A percentile compares a stretch with the other conserved stretches of the same genome.
Evolutionary conservation across 2,888 invertebrate species (phyloP).

Genomic region (Chloroclystis v-ata): DNA sequence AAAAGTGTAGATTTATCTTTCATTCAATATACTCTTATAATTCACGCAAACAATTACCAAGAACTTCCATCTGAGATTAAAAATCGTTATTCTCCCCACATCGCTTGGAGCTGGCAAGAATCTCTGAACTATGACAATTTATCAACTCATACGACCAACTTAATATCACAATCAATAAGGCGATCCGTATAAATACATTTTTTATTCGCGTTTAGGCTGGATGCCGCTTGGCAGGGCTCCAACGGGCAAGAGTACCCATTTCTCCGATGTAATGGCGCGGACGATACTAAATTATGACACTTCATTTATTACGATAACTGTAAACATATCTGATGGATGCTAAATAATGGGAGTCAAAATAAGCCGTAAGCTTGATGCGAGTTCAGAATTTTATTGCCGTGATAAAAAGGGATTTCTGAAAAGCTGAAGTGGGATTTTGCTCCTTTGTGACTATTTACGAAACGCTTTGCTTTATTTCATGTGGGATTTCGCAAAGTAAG

Average conservation of each 20-base stretch:
- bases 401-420: not conserved
- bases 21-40: no score
- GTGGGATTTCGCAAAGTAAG: no score
- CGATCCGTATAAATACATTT: slow-evolving; percentile 37
- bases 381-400: slow-evolving; percentile 12
- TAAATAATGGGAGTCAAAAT: slow-evolving; percentile 28
- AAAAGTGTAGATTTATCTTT: no score
- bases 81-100: not conserved
- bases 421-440: not conserved
- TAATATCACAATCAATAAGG: slow-evolving; percentile 29
- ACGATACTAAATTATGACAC: slow-evolving; percentile 59
- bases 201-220: slow-evolving; percentile 37
- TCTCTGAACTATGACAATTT: not conserved
- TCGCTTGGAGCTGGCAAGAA: not conserved
- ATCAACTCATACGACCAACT: slow-evolving; percentile 15
- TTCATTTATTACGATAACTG: slow-evolving; percentile 44
- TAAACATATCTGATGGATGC: slow-evolving; percentile 34
- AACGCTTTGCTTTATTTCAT: no score
- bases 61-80: no score
- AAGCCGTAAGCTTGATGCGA: slow-evolving; percentile 18
- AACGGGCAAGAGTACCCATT: slow-evolving; percentile 45
- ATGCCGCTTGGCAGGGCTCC: slow-evolving; percentile 41
- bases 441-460: not conserved
- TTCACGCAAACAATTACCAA: no score
- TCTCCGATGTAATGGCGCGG: slow-evolving; percentile 55